Percentiles rank a stretch among this genome's conserved stretches.
phyloP scores from a whole-genome alignment of 1,140 invertebrate genomes.

The Pollicipes pollicipes region DNA sequence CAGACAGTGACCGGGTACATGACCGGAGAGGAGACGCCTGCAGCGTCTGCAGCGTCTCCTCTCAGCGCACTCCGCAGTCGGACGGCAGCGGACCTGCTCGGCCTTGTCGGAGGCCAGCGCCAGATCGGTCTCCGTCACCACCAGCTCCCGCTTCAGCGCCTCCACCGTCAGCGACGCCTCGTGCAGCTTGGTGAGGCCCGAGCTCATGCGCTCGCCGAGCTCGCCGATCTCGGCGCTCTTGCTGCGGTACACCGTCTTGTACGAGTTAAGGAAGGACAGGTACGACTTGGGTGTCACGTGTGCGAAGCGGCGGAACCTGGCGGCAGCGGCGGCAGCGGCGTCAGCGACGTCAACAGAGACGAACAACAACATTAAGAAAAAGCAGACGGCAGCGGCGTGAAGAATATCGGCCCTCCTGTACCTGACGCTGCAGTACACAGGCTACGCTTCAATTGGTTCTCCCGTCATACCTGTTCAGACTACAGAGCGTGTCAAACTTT shows the following conservation, averaged over 20 bases:
- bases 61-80: too few species aligned
- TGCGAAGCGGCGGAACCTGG: slow-evolving; percentile 65
- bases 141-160: slow-evolving; percentile 73
- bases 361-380: too few species aligned
- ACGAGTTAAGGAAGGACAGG: slow-evolving; percentile 83
- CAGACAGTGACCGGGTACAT: too few species aligned
- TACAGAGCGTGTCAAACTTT: too few species aligned
- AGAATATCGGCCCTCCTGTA: too few species aligned
- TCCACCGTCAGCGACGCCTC: slow-evolving; percentile 85
- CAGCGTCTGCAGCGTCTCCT: too few species aligned
- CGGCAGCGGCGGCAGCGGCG: slow-evolving; percentile 6
- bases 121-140: slow-evolving; percentile 82
- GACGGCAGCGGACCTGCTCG: slow-evolving; percentile 46
- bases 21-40: too few species aligned
- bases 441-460: too few species aligned
- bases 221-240: slow-evolving; percentile 74
- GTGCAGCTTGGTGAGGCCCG: slow-evolving; percentile 73
- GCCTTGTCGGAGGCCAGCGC: slow-evolving; percentile 73
- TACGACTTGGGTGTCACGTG: slow-evolving; percentile 96
- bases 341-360: too few species aligned
- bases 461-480: too few species aligned
- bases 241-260: slow-evolving; percentile 74
- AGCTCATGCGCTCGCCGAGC: slow-evolving; percentile 80
- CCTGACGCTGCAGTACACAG: too few species aligned
- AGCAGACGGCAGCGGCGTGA: too few species aligned